Percentiles rank a stretch among this genome's conserved stretches.
These are phyloP conservation scores for Melieria picta DNA, from an alignment of 2,888 invertebrate genomes.

Conservation along the genomic window DNA sequence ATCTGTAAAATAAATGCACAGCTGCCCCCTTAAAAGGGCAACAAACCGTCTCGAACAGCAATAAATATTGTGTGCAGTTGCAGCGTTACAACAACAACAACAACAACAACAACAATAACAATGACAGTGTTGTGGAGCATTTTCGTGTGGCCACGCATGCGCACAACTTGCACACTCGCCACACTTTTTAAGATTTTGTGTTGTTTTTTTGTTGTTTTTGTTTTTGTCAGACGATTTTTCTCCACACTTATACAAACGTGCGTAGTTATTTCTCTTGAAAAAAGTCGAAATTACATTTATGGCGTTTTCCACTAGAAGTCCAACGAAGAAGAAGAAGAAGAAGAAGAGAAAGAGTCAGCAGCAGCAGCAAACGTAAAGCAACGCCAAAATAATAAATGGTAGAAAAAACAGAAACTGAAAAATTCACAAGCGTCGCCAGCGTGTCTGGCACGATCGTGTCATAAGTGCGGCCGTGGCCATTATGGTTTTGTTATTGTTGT, in stretches of 20 bases:
- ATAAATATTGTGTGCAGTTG: constrained; percentile 4
- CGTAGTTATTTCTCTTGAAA: background rate
- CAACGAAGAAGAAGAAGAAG: constrained; percentile 6
- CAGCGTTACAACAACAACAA: too few species aligned
- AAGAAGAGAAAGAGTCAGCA: constrained; percentile 1
- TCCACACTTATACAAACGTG: background rate
- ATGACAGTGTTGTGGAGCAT: constrained; percentile 13
- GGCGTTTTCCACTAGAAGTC: background rate
- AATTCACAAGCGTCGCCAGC: constrained; percentile 63
- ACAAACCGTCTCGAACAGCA: constrained; percentile 26
- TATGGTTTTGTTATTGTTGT: background rate
- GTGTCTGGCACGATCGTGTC: constrained; percentile 53
- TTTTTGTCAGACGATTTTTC: constrained; percentile 19
- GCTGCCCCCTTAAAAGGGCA: constrained; percentile 36
- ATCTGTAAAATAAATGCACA: constrained; percentile 5
- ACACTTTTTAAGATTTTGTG: constrained; percentile 13
- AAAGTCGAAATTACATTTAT: too few species aligned
- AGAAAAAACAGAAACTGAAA: constrained; percentile 39
- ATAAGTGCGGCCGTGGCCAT: constrained; percentile 25
- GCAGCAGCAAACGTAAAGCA: too few species aligned
- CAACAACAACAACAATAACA: too few species aligned
- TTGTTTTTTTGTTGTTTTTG: constrained; percentile 9
- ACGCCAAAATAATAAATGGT: too few species aligned
- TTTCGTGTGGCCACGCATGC: constrained; percentile 30
- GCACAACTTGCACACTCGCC: constrained; percentile 23